Conservation (phyloP, 2,113 vertebrate genomes). For the Coracopsis vasa region DNA sequence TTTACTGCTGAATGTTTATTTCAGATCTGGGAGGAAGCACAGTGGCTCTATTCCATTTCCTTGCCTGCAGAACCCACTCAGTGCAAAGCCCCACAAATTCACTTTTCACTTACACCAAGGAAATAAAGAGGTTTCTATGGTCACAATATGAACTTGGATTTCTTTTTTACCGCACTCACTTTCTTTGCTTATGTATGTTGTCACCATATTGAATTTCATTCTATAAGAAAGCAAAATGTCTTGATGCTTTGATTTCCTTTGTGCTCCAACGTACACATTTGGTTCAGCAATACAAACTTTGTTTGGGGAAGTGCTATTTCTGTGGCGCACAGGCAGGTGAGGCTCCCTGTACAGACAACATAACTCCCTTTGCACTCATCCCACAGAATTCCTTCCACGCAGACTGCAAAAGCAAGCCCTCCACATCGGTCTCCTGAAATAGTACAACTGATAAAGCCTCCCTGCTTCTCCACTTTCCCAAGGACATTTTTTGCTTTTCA, state of each 20-base stretch:
- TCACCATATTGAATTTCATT: background rate
- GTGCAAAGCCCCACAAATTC: slow-evolving; percentile 5
- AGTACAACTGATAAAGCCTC: background rate
- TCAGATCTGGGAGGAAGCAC: slow-evolving; percentile 74
- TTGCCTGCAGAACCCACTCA: slow-evolving; percentile 42
- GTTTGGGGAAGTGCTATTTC: background rate
- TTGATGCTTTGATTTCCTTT: background rate
- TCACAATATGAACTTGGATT: background rate
- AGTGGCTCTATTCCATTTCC: slow-evolving; percentile 74
- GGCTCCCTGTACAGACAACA: background rate
- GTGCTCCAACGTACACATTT: rapidly evolving
- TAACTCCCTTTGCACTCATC: background rate
- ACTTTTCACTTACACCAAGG: background rate
- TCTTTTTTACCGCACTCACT: background rate
- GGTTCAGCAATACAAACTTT: background rate
- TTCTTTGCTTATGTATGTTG: background rate
- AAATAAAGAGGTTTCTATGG: background rate
- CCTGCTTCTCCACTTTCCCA: background rate
- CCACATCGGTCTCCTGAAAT: background rate
- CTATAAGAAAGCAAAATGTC: background rate
- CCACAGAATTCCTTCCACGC: background rate
- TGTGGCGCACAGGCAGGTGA: background rate
- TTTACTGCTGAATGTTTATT: slow-evolving; percentile 76
- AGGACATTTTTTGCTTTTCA: slow-evolving; percentile 37
- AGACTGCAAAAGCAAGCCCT: background rate